Base-by-base conservation (phyloP, 2,888 invertebrate genomes). In the Idaea biselata region DNA sequence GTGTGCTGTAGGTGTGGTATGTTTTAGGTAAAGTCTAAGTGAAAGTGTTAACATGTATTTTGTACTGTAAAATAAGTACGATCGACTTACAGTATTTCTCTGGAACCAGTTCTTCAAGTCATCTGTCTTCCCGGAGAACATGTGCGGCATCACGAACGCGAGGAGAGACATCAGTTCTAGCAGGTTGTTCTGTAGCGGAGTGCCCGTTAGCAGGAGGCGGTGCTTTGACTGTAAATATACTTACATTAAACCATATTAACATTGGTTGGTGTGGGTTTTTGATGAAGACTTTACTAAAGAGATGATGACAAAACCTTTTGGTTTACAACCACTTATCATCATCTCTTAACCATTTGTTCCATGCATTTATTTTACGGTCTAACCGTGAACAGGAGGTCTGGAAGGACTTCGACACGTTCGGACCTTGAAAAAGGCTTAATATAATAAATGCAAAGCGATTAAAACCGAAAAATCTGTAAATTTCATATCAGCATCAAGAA, bases 171-270 rank as follows among this genome's bases (percentile, higher is more conserved):
- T 99, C 68, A 99, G 91, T 87, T 99, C 99, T 58, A 99, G 86
- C 53, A 99, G 93, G 86, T 99, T 99, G 89, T 99, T 99, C 88
- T 99, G 99, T 4, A 99, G 91, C 0, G 99, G 99, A 0, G 99
- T 99, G 2, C 99, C 99, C 0, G 99, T 99, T 18, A 99, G 88
- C 14, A 99, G 92, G 53, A 99, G 94, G 44, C 99, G 94, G 83
- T 96, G 95, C 76, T 96, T 94, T 0, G 98, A 97, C 96, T 96
- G 84, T 16, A 90, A 89, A 8, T 33, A 7, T 1, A 33, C 7
- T 33, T 33, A 6, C 14, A 33, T 33, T 14, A 33, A 33, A 11
- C 14, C 6, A 11, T 33, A 1, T 33, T 33, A 33, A 5, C 8
- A 11, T 33, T 33, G 33, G 33, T 33, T 11, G 33, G 33, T 1